Evolutionary conservation across 2,888 invertebrate genomes (phyloP).

Genomic region (Aromia moschata): DNA sequence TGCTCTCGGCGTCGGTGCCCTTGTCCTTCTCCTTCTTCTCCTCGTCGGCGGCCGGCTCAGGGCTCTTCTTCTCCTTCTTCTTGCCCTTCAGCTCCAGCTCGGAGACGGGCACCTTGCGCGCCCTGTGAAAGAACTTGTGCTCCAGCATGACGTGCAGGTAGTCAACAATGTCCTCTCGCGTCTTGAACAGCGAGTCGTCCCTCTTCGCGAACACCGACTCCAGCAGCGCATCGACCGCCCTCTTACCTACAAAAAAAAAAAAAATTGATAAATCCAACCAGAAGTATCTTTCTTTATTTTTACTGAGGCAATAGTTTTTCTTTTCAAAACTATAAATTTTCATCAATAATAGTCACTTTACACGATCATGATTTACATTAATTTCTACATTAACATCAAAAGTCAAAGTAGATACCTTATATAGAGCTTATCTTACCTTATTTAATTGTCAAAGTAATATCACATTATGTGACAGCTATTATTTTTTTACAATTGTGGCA

Average conservation of each 20-base stretch:
- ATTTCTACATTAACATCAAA: too few relatives aligned
- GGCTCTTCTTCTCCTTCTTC: conserved; percentile 66
- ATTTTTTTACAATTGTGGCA: too few relatives aligned
- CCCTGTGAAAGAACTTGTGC: conserved; percentile 96
- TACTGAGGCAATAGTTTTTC: too few relatives aligned
- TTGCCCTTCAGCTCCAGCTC: conserved; percentile 73
- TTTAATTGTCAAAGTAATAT: too few relatives aligned
- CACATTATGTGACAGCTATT: too few relatives aligned
- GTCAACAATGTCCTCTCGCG: conserved; percentile 80
- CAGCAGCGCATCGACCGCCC: conserved; percentile 91
- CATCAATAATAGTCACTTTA: too few relatives aligned
- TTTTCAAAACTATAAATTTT: too few relatives aligned
- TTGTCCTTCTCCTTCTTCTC: conserved; percentile 63
- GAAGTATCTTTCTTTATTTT: too few relatives aligned
- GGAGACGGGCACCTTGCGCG: conserved; percentile 83
- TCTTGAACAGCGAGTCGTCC: conserved; percentile 80
- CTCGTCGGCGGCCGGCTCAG: conserved; percentile 53
- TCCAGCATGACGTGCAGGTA: conserved; percentile 86
- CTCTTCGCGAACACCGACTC: conserved; percentile 90
- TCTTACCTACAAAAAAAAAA: conserved; percentile 69
- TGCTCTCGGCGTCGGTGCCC: conserved; percentile 65
- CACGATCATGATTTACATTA: too few relatives aligned
- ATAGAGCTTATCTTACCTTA: too few relatives aligned
- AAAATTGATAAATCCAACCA: too few relatives aligned
- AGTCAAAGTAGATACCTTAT: too few relatives aligned